Conservation (phyloP, 2,888 invertebrate species). For the Amblyjoppa fuscipennis region DNA sequence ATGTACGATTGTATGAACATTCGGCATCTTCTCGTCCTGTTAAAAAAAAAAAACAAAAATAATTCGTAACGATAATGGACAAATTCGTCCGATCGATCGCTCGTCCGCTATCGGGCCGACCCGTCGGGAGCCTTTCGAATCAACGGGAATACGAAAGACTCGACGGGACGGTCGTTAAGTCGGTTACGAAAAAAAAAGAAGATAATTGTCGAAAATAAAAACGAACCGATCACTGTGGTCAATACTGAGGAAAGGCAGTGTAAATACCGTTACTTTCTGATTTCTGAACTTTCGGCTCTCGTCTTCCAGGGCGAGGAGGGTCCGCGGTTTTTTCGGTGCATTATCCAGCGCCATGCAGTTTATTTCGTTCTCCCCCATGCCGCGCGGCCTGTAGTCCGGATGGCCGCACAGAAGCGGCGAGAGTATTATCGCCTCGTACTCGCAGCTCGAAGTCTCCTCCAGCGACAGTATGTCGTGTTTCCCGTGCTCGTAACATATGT, state of each 20-base stretch:
- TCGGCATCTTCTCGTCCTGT: slow-evolving; percentile 85
- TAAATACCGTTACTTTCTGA: slow-evolving; percentile 86
- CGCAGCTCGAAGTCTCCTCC: slow-evolving; percentile 97
- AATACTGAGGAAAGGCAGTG: slow-evolving; percentile 71
- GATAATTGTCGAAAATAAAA: slow-evolving; percentile 3
- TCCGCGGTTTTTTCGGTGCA: slow-evolving; percentile 90
- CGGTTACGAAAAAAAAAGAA: neutral
- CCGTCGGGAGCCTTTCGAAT: neutral
- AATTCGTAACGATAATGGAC: neutral
- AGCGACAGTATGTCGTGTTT: slow-evolving; percentile 97
- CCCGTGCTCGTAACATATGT: slow-evolving; percentile 95
- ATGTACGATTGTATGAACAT: slow-evolving; percentile 85
- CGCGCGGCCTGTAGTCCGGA: slow-evolving; percentile 94
- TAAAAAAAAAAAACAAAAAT: slow-evolving; percentile 42
- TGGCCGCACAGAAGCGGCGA: slow-evolving; percentile 95
- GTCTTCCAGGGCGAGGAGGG: slow-evolving; percentile 90
- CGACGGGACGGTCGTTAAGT: neutral
- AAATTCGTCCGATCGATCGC: neutral
- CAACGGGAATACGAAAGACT: neutral
- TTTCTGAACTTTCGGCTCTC: slow-evolving; percentile 90
- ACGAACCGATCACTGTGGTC: slow-evolving; percentile 20
- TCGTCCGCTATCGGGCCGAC: too few species aligned
- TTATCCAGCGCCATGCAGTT: slow-evolving; percentile 90
- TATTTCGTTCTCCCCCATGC: slow-evolving; percentile 92
- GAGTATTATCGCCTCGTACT: slow-evolving; percentile 96